Conservation (phyloP, 2,113 vertebrate species). For the Heloderma charlesbogerti region DNA sequence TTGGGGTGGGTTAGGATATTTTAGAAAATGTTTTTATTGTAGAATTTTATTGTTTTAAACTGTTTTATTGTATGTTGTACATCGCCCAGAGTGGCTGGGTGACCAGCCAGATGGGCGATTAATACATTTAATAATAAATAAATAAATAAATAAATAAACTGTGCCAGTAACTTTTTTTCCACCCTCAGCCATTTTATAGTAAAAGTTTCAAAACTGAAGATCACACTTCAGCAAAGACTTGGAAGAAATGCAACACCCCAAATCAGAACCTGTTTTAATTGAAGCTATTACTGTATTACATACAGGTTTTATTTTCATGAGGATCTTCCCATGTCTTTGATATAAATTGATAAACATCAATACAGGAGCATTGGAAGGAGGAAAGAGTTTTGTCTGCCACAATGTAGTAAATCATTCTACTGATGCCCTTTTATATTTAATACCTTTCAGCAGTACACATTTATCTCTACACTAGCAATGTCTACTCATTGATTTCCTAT, state of each 20-base stretch:
- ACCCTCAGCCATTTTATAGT: conserved; percentile 48
- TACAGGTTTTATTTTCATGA: conserved; percentile 40
- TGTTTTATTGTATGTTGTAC: no score
- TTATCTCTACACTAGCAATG: conserved; percentile 81
- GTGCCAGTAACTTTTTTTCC: neutral
- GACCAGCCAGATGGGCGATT: no score
- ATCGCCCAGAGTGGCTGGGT: no score
- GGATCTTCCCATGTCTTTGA: conserved; percentile 20
- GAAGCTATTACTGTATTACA: conserved; percentile 58
- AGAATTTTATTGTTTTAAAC: no score
- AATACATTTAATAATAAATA: no score
- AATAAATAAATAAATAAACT: no score
- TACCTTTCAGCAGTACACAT: conserved; percentile 75
- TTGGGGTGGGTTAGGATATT: no score
- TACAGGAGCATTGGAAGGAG: neutral
- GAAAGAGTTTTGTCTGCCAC: conserved; percentile 49
- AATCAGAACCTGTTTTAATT: conserved; percentile 65
- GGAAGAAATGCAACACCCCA: neutral
- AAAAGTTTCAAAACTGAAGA: conserved; percentile 50
- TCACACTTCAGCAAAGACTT: conserved; percentile 50
- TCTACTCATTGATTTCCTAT: conserved; percentile 92
- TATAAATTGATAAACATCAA: neutral
- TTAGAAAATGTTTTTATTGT: no score
- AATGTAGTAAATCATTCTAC: conserved; percentile 74
- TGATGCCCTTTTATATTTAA: conserved; percentile 81